These are phyloP conservation scores for Kradibia gibbosae DNA, from an alignment of 1,140 invertebrate species.

Conservation along the genomic window DNA sequence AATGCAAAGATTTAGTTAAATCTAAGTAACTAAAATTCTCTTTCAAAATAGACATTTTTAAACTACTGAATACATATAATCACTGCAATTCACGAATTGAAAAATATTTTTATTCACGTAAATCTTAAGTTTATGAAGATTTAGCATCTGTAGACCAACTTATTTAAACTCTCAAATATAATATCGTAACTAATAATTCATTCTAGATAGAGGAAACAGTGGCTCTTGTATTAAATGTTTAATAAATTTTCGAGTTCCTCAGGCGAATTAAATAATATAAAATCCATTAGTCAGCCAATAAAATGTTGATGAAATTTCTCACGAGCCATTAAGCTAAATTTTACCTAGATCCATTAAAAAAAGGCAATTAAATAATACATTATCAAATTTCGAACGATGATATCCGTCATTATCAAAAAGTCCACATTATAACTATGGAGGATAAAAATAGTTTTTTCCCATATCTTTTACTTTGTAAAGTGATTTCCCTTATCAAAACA, in stretches of 20 bases:
- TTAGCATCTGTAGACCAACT: not conserved
- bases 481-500: conserved; percentile 34
- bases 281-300: not conserved
- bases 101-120: not conserved
- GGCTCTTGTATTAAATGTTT: not conserved
- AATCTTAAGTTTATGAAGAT: not conserved
- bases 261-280: not conserved
- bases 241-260: conserved; percentile 1
- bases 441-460: no score
- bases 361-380: not conserved
- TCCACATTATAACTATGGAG: no score
- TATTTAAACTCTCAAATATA: not conserved
- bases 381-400: not conserved
- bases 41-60: no score
- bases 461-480: no score
- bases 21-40: no score
- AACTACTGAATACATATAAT: no score
- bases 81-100: no score
- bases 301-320: not conserved
- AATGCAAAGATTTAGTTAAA: no score
- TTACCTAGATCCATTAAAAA: not conserved
- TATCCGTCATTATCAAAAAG: not conserved
- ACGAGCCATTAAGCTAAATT: not conserved
- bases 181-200: not conserved
- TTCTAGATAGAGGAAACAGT: not conserved